Percentiles rank a stretch among this genome's conserved stretches.
Conservation (phyloP, 2,888 invertebrate genomes). For the Andrena fulva region DNA sequence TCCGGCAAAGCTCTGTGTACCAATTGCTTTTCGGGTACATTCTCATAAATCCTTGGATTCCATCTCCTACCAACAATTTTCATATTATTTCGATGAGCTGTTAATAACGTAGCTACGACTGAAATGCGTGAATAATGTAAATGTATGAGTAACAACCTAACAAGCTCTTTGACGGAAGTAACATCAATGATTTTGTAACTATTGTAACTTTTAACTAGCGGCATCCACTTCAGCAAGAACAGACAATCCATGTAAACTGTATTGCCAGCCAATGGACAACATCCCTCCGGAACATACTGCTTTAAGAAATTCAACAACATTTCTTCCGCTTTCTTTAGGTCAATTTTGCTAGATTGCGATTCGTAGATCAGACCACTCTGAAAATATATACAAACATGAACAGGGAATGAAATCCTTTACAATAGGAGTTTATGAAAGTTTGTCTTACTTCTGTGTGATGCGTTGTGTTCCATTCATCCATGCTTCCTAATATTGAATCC, state of each 20-base stretch:
- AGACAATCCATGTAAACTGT: conserved; percentile 94
- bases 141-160: conserved; percentile 76
- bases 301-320: conserved; percentile 90
- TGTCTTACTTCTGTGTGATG: conserved; percentile 91
- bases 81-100: background rate
- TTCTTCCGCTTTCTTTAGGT: conserved; percentile 89
- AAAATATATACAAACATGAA: background rate
- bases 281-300: conserved; percentile 85
- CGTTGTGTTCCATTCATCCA: conserved; percentile 94
- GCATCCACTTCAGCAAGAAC: conserved; percentile 94
- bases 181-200: conserved; percentile 98
- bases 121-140: conserved; percentile 10
- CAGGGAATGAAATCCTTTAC: background rate
- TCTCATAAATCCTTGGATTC: conserved; percentile 88
- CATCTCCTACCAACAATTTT: conserved; percentile 86
- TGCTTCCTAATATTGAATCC: conserved; percentile 89
- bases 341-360: conserved; percentile 89
- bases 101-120: background rate
- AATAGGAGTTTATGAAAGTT: background rate
- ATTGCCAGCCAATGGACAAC: conserved; percentile 94
- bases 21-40: conserved; percentile 84
- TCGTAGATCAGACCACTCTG: conserved; percentile 92
- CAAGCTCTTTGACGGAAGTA: conserved; percentile 94
- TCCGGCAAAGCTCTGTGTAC: conserved; percentile 92
- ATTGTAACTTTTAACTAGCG: conserved; percentile 90